Conservation (phyloP, 2,113 vertebrate species). For the Polypterus senegalus region DNA sequence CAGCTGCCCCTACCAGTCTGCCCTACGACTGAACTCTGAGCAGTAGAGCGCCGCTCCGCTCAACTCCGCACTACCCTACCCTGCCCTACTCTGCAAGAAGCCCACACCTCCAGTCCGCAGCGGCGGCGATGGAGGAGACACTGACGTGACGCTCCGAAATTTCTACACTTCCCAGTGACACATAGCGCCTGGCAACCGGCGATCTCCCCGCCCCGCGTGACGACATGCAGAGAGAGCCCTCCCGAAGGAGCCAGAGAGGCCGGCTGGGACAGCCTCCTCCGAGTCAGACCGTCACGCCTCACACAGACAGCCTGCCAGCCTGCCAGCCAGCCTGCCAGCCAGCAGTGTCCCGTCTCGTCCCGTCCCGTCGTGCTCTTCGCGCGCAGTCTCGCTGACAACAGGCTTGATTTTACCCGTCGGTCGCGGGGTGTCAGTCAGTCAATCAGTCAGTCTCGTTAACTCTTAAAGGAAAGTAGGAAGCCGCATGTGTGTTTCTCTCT, state of each 20-base stretch:
- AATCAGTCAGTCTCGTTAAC: too few species aligned
- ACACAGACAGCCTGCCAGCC: background rate
- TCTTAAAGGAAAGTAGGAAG: too few species aligned
- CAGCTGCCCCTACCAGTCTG: background rate
- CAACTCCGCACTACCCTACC: too few species aligned
- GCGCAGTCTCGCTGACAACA: constrained; percentile 27
- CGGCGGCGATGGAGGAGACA: constrained; percentile 14
- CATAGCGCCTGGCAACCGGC: constrained; percentile 32
- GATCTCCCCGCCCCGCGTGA: background rate
- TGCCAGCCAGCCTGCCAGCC: constrained; percentile 29
- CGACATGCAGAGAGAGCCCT: background rate
- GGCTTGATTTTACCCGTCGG: constrained; percentile 25
- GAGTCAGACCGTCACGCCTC: too few species aligned
- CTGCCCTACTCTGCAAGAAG: too few species aligned
- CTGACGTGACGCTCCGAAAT: constrained; percentile 29
- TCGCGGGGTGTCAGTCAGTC: too few species aligned
- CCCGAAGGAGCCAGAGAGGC: constrained; percentile 1
- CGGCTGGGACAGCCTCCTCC: constrained; percentile 3
- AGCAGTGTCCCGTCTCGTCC: constrained; percentile 28
- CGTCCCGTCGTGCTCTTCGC: constrained; percentile 27
- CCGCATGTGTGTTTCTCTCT: too few species aligned
- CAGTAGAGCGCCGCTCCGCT: too few species aligned
- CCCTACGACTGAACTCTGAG: constrained; percentile 4
- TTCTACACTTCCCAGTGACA: constrained; percentile 32
- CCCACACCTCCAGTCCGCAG: constrained; percentile 6